These are phyloP conservation scores for Chouioia cunea DNA, from an alignment of 2,888 invertebrate genomes.

Conservation along the genomic window DNA sequence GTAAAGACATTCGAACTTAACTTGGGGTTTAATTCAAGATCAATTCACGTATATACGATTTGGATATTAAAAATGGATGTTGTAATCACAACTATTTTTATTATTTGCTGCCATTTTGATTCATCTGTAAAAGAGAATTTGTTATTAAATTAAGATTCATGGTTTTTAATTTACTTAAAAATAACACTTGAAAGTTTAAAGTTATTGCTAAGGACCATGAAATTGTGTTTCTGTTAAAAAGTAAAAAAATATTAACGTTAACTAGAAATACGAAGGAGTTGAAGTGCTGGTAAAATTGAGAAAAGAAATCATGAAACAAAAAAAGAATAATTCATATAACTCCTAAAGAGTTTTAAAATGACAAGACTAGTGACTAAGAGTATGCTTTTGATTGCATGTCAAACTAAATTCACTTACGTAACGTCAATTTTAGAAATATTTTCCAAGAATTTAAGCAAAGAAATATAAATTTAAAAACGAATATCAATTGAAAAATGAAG, in stretches of 20 bases:
- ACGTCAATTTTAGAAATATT: constrained; percentile 1
- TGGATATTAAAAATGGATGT: constrained; percentile 19
- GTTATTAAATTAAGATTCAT: too few relatives aligned
- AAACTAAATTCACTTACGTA: constrained; percentile 29
- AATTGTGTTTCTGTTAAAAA: too few relatives aligned
- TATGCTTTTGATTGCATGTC: neutral
- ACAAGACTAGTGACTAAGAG: too few relatives aligned
- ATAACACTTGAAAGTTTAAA: too few relatives aligned
- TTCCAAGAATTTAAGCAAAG: neutral
- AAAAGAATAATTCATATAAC: too few relatives aligned
- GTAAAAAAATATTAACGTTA: too few relatives aligned
- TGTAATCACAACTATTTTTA: constrained; percentile 15
- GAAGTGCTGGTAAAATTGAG: too few relatives aligned
- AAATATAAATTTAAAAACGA: constrained; percentile 7
- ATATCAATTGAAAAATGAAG: neutral
- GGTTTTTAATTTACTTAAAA: too few relatives aligned
- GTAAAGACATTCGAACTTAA: constrained; percentile 35
- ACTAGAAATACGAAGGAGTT: too few relatives aligned
- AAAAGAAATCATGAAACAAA: too few relatives aligned
- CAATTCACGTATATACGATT: constrained; percentile 1
- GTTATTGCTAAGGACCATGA: too few relatives aligned
- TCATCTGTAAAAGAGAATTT: constrained; percentile 25
- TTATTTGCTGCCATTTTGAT: constrained; percentile 1
- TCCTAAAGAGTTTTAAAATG: too few relatives aligned
- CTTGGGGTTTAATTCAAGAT: constrained; percentile 15